Conservation (phyloP, 2,797 vertebrate species). For the Crocodylus rhombifer region DNA sequence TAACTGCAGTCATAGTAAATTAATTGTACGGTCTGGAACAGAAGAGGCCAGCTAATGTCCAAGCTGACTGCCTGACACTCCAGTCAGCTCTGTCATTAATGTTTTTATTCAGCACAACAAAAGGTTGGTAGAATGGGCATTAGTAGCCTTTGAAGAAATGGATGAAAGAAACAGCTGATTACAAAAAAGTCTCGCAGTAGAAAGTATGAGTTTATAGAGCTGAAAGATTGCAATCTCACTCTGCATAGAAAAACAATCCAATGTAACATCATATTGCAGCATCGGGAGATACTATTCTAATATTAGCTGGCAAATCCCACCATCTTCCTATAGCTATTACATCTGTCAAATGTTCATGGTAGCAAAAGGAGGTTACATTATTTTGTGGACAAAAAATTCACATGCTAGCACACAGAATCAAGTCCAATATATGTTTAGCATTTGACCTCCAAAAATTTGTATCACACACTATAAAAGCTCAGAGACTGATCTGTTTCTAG, state of each 20-base stretch:
- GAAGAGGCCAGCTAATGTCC: constrained; percentile 27
- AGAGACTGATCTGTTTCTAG: neutral
- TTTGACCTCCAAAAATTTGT: neutral
- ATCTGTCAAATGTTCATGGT: neutral
- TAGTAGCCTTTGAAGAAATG: neutral
- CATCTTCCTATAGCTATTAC: neutral
- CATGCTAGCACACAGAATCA: accelerated
- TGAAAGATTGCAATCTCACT: neutral
- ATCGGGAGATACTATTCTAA: neutral
- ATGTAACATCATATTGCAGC: neutral
- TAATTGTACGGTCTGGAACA: constrained; percentile 36
- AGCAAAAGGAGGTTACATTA: neutral
- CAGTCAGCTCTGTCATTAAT: constrained; percentile 39
- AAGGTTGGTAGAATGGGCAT: neutral
- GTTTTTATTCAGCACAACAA: constrained; percentile 37
- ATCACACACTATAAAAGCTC: neutral
- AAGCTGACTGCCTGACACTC: constrained; percentile 16
- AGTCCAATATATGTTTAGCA: neutral
- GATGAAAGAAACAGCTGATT: neutral
- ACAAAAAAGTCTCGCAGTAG: neutral
- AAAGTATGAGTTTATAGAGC: neutral
- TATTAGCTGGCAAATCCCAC: neutral
- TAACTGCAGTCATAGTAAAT: constrained; percentile 54
- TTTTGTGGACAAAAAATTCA: neutral
- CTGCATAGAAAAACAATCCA: neutral